Base-by-base conservation (phyloP, 2,797 vertebrate genomes). In the Syndactyla subalaris region DNA sequence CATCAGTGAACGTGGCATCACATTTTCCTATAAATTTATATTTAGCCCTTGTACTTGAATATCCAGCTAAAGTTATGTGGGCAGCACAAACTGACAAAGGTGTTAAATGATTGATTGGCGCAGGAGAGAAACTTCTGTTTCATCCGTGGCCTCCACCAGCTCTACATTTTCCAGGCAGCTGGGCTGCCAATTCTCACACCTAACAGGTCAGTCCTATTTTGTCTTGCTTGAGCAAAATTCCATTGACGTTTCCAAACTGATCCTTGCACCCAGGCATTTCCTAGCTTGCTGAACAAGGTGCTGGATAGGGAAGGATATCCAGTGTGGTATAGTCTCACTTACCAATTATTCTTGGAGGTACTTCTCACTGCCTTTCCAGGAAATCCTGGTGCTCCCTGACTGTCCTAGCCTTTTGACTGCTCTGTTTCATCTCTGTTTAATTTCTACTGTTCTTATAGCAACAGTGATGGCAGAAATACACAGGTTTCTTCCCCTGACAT, bases 111-210 rank as follows among this genome's bases (percentile, higher is more conserved):
- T 94, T 96, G 96, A 96, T 63, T 96, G 95, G 93, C 65, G 1
- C 79, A 54, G 75, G 3, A 0, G 12, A 41, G 43, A 36, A 85
- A 95, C 80, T 96, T 90, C 82, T 55, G 72, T 86, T 88, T 80
- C 67, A 88, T 89, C 88, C 62, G 6, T 0, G 10, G 96, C 83
- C 89, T 93, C 62, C 74, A 83, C 78, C 83, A 87, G 82, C 89
- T 74, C 79, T 58, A 41, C 51, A 88, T 98, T 98, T 98, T 98
- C 97, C 97, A 32, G 68, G 55, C 27, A 18, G 61, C 51, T 61
- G 46, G 48, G 81, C 88, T 96, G 97, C 97, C 98, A 98, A 98
- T 77, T 95, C 94, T 98, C 97, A 97, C 97, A 98, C 97, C 96
- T 98, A 87, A 34, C 9, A 76, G 94, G 95, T 96, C 95, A 97